Conservation (phyloP, 1,140 invertebrate species). For the Bombus soroeensis region DNA sequence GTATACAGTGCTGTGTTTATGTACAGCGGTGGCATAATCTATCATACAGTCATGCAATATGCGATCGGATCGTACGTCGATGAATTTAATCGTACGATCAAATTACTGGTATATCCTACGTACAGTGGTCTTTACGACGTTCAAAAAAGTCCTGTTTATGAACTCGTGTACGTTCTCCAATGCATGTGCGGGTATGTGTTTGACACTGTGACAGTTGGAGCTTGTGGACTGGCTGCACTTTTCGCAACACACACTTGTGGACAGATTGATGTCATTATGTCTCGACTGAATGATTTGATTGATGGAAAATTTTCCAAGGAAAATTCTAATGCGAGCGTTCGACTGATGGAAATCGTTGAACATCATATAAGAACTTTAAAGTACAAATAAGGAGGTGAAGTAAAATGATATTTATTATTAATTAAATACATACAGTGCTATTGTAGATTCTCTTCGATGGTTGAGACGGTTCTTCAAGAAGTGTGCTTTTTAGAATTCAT, state of each 20-base stretch:
- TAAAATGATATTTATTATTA: neutral
- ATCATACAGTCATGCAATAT: slow-evolving; percentile 32
- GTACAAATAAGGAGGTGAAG: slow-evolving; percentile 18
- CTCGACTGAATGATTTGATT: slow-evolving; percentile 46
- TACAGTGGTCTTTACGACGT: slow-evolving; percentile 40
- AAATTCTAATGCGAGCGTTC: neutral
- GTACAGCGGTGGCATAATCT: slow-evolving; percentile 51
- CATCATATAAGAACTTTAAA: slow-evolving; percentile 46
- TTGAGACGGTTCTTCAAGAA: slow-evolving; percentile 63
- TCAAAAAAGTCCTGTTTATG: slow-evolving; percentile 51
- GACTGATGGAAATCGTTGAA: slow-evolving; percentile 51
- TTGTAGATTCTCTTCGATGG: slow-evolving; percentile 61
- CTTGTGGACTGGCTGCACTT: slow-evolving; percentile 51
- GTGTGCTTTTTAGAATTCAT: slow-evolving; percentile 69
- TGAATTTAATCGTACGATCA: slow-evolving; percentile 52
- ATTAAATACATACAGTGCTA: neutral
- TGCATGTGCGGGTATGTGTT: slow-evolving; percentile 49
- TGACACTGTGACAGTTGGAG: slow-evolving; percentile 26
- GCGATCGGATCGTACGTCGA: neutral
- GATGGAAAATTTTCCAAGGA: slow-evolving; percentile 1
- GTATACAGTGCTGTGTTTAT: slow-evolving; percentile 49
- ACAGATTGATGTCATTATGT: slow-evolving; percentile 61
- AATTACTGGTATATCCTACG: slow-evolving; percentile 56
- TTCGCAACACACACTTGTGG: slow-evolving; percentile 58
- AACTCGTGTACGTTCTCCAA: slow-evolving; percentile 56